Evolutionary conservation across 2,113 vertebrate genomes (phyloP), one percentile per base, ranked within the genome.

Genomic region (Rhombomys opimus): DNA sequence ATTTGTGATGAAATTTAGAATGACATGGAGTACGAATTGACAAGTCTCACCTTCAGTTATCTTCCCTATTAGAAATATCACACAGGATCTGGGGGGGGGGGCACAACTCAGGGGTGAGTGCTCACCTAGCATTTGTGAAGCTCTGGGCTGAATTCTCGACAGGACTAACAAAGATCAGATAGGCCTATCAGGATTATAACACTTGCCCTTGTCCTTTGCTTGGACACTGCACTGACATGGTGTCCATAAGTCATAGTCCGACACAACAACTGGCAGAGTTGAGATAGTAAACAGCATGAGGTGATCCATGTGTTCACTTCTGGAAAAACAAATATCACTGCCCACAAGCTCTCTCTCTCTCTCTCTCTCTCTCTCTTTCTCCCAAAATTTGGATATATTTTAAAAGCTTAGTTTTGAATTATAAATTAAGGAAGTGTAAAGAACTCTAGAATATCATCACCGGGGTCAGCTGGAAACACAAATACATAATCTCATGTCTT

Each of bases 351-450:
- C 25, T 52, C 41, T 67, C 25, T 27, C 9, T 41, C 23, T 17
- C 25, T 84, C 59, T 63, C 35, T 63, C 35, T 82, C 35, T 59
- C 22, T 86, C 38, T 67, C 14, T 27, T 7, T 46, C 25, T 41
- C 13, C n/a, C n/a, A 20, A 12, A 72, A n/a, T 57, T 59, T 90
- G 57, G 50, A 18, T 70, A 30, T 25, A 84, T 88, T 95, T 94
- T 73, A 95, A 94, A 59, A 84, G 25, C 10, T 41, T 75, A 61
- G 18, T 88, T 95, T 91, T 86, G 87, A 93, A 81, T 77, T 85
- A 88, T 91, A 93, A 81, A 76, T 86, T 91, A 82, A 92, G 14
- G 27, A 75, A 87, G 14, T 72, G 20, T 63, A 46, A 91, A 57
- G 15, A 86, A 87, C 46, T 65, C 38, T 27, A 59, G 11, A 61